phyloP scores from a whole-genome alignment of 2,113 vertebrate species.

The Micromys minutus region DNA sequence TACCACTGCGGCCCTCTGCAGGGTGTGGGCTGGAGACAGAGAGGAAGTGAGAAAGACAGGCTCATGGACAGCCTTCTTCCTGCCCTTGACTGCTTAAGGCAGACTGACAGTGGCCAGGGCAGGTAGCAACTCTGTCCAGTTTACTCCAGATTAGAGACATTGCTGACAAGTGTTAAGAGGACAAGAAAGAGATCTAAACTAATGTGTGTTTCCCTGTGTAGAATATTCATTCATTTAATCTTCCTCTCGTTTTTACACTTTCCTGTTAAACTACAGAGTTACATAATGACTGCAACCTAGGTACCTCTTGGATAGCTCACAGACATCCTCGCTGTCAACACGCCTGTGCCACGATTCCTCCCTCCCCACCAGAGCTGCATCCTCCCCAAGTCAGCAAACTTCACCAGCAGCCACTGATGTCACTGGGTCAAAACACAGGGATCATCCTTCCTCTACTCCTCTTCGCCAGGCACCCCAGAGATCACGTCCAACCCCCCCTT shows the following conservation, averaged over 20 bases:
- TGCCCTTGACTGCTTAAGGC: neutral
- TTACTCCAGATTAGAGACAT: conserved; percentile 18
- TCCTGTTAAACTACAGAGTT: neutral
- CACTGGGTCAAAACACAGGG: neutral
- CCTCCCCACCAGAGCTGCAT: rapidly evolving
- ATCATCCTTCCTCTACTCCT: neutral
- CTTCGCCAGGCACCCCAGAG: neutral
- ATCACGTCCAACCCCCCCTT: neutral
- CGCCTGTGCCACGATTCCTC: neutral
- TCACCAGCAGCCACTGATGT: neutral
- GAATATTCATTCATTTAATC: neutral
- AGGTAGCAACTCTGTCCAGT: neutral
- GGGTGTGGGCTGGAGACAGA: neutral
- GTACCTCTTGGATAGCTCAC: neutral
- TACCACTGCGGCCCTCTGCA: neutral
- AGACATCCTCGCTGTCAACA: neutral
- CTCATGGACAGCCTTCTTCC: neutral
- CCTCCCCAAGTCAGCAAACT: neutral
- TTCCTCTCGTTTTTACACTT: neutral
- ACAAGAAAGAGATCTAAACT: neutral
- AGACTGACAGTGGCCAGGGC: neutral
- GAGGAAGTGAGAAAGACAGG: neutral
- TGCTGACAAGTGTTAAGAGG: neutral
- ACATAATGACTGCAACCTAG: neutral
- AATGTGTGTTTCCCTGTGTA: neutral